phyloP scores from a whole-genome alignment of 2,113 vertebrate genomes.

The Antechinus stuartii region DNA sequence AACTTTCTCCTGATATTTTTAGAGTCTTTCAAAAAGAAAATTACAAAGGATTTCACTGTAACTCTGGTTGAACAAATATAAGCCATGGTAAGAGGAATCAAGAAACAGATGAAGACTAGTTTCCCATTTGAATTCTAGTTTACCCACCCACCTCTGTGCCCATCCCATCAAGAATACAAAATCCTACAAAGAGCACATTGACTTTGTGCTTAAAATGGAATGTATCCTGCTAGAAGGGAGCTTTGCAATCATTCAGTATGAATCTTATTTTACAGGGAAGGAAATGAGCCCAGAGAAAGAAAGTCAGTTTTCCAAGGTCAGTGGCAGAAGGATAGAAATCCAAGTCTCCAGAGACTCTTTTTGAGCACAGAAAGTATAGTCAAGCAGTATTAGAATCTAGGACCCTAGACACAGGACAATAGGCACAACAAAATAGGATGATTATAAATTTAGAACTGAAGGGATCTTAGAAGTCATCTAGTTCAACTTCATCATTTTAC shows the following conservation, averaged over 20 bases:
- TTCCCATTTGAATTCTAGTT: not conserved
- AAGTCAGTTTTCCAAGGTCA: not conserved
- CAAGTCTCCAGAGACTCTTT: not conserved
- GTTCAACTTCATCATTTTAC: not conserved
- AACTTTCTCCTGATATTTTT: not conserved
- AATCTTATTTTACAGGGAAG: not conserved
- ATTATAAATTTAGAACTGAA: not conserved
- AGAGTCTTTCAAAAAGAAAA: not conserved
- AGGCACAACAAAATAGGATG: not conserved
- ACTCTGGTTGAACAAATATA: not conserved
- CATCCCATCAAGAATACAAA: not conserved
- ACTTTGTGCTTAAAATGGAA: not conserved
- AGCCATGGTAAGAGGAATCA: not conserved
- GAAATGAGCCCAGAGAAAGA: not conserved
- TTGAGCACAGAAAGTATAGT: not conserved
- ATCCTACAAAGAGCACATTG: not conserved
- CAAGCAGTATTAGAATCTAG: not conserved
- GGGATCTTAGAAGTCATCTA: not conserved
- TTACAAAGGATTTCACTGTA: not conserved
- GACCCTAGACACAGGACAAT: not conserved
- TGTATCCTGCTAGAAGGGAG: not conserved
- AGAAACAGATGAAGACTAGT: not conserved
- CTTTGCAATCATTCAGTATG: not conserved
- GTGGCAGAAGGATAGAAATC: not conserved
- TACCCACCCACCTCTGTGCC: not conserved